Evolutionary conservation across 37 sponge, comb jelly and placozoan species (phyloP), one percentile per base, ranked within the genome.

Genomic region (Trichoplax adhaerens): DNA sequence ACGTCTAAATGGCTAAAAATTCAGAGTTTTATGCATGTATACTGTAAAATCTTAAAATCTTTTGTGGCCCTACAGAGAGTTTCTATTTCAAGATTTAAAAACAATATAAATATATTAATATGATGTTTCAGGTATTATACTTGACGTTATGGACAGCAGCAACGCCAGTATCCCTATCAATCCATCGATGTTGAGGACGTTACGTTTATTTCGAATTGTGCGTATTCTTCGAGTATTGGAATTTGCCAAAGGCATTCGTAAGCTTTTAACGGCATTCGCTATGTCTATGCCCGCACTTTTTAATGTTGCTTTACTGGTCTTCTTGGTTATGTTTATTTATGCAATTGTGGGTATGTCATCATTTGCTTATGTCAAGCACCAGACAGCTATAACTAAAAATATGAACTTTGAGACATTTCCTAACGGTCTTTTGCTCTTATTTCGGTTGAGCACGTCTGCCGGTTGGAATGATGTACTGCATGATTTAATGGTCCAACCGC

Each of bases 401-500:
- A 52, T 53, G 68, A 77, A 77, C 62, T 77, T 77, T 56, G 71
- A 66, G 52, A 8, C 71, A 3, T 64, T 66, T 10, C 65, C 52
- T 53, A 56, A 10, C 2, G 70, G 72, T n/a, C 71, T 77, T 5
- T 49, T 77, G 12, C 49, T 77, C 63, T 59, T 77, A 65, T 63
- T 66, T 12, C 70, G 78, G 48, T 48, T 77, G 51, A 62, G 72
- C 46, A 77, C 78, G 2, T 65, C 71, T 6, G 78, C 78, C 5
- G 78, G 78, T 3, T 77, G 78, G 78, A 77, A 77, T 55, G 78
- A 77, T n/a, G 68, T 77, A 54, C 71, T 77, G 5, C 54, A 65
- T 55, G 52, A 71, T 2, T n/a, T 69, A 53, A 70, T 77, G 71
- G 62, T 77, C 64, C 3, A n/a, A 4, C 68, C 56, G 60, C 78